phyloP scores from a whole-genome alignment of 2,797 vertebrate genomes.

The Adrianichthys oophorus region DNA sequence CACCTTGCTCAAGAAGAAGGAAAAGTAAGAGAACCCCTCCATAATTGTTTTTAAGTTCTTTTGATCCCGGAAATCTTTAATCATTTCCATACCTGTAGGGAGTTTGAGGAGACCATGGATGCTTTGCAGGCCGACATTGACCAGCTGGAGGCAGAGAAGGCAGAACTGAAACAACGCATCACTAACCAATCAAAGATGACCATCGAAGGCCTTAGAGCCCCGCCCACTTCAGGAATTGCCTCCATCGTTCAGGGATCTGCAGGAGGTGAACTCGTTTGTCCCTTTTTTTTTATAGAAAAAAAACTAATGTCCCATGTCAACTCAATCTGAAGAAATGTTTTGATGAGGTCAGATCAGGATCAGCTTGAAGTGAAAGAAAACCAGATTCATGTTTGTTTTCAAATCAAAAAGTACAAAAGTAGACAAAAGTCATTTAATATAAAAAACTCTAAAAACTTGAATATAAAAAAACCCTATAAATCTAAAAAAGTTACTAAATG shows the following conservation, averaged over 20 bases:
- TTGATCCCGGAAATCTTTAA: no score
- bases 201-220: slow-evolving; percentile 84
- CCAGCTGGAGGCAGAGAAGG: slow-evolving; percentile 94
- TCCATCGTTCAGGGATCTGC: slow-evolving; percentile 88
- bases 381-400: no score
- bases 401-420: no score
- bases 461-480: no score
- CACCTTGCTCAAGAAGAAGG: slow-evolving; percentile 89
- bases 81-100: slow-evolving; percentile 69
- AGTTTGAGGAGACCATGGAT: slow-evolving; percentile 99
- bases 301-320: no score
- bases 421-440: no score
- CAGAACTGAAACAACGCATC: slow-evolving; percentile 90
- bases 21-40: slow-evolving; percentile 81
- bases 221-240: slow-evolving; percentile 84
- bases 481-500: no score
- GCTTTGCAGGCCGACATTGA: slow-evolving; percentile 96
- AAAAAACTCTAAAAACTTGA: no score
- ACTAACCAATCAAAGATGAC: slow-evolving; percentile 91
- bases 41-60: background rate
- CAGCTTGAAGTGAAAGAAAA: background rate
- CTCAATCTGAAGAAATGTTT: background rate
- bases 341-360: background rate
- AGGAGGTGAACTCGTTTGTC: slow-evolving; percentile 72
- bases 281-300: background rate